Evolutionary conservation across 2,113 vertebrate genomes (phyloP).

Genomic region (Toxostoma redivivum): DNA sequence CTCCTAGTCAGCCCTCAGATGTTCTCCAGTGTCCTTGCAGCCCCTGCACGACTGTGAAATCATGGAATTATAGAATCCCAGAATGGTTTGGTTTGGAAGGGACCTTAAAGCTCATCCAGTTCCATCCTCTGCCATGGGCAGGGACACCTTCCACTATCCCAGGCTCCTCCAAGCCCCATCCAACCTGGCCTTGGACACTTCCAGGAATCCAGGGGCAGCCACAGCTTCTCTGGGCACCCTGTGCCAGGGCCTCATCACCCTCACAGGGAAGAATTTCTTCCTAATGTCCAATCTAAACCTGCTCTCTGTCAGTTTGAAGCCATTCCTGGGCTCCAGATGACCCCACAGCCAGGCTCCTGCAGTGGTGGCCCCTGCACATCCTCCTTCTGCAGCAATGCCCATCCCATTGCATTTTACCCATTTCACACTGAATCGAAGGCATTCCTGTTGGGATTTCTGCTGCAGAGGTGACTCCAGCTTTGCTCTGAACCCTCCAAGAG

Average conservation of each 20-base stretch:
- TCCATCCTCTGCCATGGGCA: neutral
- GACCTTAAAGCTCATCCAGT: rapidly evolving
- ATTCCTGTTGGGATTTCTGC: neutral
- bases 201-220: neutral
- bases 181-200: rapidly evolving
- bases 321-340: neutral
- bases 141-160: rapidly evolving
- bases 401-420: neutral
- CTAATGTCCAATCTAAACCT: neutral
- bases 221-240: neutral
- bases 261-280: neutral
- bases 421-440: neutral
- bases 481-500: neutral
- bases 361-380: rapidly evolving
- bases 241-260: rapidly evolving
- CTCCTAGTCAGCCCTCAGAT: neutral
- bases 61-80: neutral
- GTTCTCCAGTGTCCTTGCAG: neutral
- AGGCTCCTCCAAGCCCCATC: rapidly evolving
- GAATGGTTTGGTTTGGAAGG: neutral
- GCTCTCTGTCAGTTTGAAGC: neutral
- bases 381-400: neutral
- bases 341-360: neutral
- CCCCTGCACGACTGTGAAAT: rapidly evolving
- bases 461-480: neutral